These are phyloP conservation scores for Haliaeetus leucogaster DNA, from an alignment of 2,113 vertebrate genomes.

Conservation along the genomic window DNA sequence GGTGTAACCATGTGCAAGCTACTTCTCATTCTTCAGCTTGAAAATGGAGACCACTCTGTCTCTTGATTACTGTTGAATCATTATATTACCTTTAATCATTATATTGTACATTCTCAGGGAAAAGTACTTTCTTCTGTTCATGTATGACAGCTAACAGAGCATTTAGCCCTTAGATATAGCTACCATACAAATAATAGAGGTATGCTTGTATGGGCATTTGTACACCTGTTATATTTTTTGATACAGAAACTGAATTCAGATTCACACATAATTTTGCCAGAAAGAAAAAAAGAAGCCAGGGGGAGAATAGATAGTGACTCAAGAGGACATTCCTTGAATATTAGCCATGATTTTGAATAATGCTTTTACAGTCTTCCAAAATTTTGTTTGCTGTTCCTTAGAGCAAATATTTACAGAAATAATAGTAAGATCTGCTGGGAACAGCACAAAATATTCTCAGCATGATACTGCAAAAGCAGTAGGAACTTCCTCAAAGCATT, in stretches of 20 bases:
- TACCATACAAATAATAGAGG: background rate
- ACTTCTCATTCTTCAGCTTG: background rate
- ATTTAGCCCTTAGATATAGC: background rate
- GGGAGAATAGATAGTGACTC: background rate
- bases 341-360: background rate
- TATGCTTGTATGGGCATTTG: background rate
- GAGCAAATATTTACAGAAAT: constrained; percentile 61
- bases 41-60: background rate
- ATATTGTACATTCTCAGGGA: background rate
- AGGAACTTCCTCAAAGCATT: constrained; percentile 40
- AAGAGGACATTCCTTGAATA: background rate
- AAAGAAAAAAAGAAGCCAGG: background rate
- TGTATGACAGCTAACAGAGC: background rate
- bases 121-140: background rate
- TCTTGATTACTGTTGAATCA: background rate
- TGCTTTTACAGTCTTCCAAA: background rate
- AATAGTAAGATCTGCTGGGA: constrained; percentile 46
- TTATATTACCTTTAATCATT: background rate
- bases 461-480: background rate
- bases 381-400: constrained; percentile 14
- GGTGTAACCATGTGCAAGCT: background rate
- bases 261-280: background rate
- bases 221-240: background rate
- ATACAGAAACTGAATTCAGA: background rate
- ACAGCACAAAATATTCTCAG: constrained; percentile 36